Evolutionary conservation across 2,797 vertebrate species (phyloP), one percentile per base, ranked within the genome.

Genomic region (Acanthurus lineatus): DNA sequence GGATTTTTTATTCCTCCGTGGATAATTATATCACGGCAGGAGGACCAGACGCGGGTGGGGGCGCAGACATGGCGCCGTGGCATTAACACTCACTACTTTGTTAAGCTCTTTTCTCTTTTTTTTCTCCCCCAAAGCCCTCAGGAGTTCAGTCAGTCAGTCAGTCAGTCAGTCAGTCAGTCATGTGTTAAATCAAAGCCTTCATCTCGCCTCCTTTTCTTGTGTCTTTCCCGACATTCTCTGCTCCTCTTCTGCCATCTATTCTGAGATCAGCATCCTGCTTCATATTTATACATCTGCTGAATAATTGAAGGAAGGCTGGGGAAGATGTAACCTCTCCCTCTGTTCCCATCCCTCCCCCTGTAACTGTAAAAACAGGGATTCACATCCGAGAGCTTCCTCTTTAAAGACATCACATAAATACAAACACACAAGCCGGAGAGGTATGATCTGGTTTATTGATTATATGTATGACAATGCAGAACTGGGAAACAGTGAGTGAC

Each of bases 281-380:
- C 86, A 91, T 91, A 92, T 93, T 93, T 89, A 91, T 90, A 63
- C 73, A 80, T 70, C 77, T 87, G 77, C 84, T 95, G 85, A 94
- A 94, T 94, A 90, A 94, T 92, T 94, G 78, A 94, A 91, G 69
- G 16, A 16, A 68, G 58, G 77, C 86, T 52, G 75, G 35, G 87
- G 53, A 64, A 87, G 83, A 88, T 81, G 86, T 79, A 86, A 88
- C 66, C 76, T 62, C 69, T 73, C 73, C 59, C 72, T 60, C 40
- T 75, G 44, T 20, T 56, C 38, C 35, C 3, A 38, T 57, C 28
- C 15, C 65, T 74, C 48, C 25, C 45, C 61, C 83, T 63, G 45
- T 32, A 32, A 32, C 28, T 32, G 28, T 32, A 20, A 40, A 70
- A 60, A 58, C 58, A 79, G n/a, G n/a, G n/a, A n/a, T n/a, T n/a